A percentile compares a stretch with the other conserved stretches of the same genome.
phyloP scores from a whole-genome alignment of 2,888 invertebrate genomes.

The Leucania comma region DNA sequence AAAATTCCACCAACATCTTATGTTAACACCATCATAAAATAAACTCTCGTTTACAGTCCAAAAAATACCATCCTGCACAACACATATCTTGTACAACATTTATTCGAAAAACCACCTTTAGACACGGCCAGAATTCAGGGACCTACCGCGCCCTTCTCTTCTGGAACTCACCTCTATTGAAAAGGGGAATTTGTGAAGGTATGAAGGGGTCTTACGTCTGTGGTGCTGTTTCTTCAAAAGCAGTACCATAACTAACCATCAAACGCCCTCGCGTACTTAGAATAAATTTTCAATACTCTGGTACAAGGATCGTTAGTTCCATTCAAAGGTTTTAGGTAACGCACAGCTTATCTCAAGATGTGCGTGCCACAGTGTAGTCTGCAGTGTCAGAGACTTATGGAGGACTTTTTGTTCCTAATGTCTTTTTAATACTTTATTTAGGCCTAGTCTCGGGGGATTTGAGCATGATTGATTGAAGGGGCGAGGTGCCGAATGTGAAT shows the following conservation, averaged over 20 bases:
- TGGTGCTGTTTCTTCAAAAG: conserved; percentile 74
- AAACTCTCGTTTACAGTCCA: conserved; percentile 84
- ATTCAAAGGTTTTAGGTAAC: conserved; percentile 77
- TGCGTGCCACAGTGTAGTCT: conserved; percentile 52
- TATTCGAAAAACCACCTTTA: conserved; percentile 76
- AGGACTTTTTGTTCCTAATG: conserved; percentile 79
- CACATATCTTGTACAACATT: conserved; percentile 81
- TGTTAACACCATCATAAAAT: conserved; percentile 83
- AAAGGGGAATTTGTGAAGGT: conserved; percentile 29
- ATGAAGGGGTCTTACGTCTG: conserved; percentile 64
- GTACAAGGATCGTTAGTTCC: conserved; percentile 86
- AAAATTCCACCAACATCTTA: conserved; percentile 79
- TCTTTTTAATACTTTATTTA: conserved; percentile 85
- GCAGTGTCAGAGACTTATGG: conserved; percentile 65
- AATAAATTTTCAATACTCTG: conserved; percentile 89
- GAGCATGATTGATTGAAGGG: conserved; percentile 74
- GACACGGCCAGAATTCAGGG: conserved; percentile 64
- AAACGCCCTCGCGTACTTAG: conserved; percentile 84
- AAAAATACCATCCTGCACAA: conserved; percentile 82
- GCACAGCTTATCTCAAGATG: conserved; percentile 59
- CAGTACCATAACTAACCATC: conserved; percentile 87
- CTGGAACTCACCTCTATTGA: neutral
- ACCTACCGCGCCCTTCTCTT: conserved; percentile 57
- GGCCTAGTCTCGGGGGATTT: conserved; percentile 71
- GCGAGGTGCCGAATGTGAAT: conserved; percentile 60